Evolutionary conservation across 2,113 vertebrate species (phyloP).

Genomic region (Sinocyclocheilus grahami): DNA sequence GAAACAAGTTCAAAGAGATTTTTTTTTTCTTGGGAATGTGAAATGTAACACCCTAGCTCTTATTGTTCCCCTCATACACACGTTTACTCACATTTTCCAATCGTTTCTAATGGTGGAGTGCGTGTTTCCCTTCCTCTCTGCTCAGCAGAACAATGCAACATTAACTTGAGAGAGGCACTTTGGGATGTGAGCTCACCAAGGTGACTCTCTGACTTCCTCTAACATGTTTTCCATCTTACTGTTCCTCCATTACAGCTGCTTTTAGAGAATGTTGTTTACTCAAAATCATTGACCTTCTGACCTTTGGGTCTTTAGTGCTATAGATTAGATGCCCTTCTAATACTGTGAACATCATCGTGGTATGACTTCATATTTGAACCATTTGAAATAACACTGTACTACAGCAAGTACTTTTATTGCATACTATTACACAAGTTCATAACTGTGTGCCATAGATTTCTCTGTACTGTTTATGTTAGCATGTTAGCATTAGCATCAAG

Average conservation of each 20-base stretch:
- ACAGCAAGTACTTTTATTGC: background rate
- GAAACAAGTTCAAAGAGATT: conserved; percentile 18
- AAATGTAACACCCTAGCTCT: conserved; percentile 18
- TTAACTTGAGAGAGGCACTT: conserved; percentile 67
- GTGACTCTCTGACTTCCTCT: conserved; percentile 72
- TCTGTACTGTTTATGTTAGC: background rate
- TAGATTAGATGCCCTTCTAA: conserved; percentile 37
- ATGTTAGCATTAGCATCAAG: background rate
- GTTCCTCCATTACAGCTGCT: conserved; percentile 40
- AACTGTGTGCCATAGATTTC: background rate
- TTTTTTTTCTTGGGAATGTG: conserved; percentile 30
- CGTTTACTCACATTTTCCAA: conserved; percentile 65
- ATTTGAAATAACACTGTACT: background rate
- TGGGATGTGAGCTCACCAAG: conserved; percentile 64
- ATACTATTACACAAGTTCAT: too few relatives aligned
- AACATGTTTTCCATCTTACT: conserved; percentile 67
- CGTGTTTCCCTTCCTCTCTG: conserved; percentile 68
- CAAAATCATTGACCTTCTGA: conserved; percentile 8
- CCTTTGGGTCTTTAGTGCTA: conserved; percentile 1
- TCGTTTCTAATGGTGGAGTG: conserved; percentile 47
- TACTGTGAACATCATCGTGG: conserved; percentile 7
- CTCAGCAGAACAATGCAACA: conserved; percentile 74
- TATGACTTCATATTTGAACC: background rate
- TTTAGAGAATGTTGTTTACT: conserved; percentile 40
- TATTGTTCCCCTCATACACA: conserved; percentile 28